Conservation (phyloP, 2,888 invertebrate species). For the Mylabris sibirica region DNA sequence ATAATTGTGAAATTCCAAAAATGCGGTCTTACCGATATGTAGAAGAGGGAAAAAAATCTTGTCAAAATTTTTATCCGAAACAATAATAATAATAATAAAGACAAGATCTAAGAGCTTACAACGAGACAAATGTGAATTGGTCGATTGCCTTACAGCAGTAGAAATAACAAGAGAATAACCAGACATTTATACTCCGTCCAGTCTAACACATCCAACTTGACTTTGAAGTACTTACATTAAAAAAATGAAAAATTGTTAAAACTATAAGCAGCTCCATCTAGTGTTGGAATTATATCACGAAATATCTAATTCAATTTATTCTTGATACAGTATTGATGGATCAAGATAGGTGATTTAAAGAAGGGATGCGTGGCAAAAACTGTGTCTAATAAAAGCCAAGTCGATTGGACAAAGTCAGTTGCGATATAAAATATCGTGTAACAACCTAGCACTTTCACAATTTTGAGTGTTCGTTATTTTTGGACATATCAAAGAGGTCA, state of each 20-base stretch:
- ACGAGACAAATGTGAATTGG: neutral
- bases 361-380: neutral
- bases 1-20: constrained; percentile 10
- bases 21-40: constrained; percentile 7
- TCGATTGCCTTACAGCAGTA: neutral
- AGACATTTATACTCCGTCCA: neutral
- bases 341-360: neutral
- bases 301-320: no score
- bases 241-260: neutral
- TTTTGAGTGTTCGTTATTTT: neutral
- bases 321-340: neutral
- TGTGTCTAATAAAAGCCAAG: neutral
- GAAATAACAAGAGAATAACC: neutral
- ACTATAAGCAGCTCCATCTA: no score
- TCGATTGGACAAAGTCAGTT: neutral
- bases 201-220: neutral
- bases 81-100: constrained; percentile 9
- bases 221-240: neutral
- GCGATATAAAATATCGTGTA: neutral
- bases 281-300: no score
- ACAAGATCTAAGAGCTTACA: neutral
- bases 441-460: neutral
- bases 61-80: constrained; percentile 1
- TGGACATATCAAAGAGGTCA: neutral
- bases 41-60: neutral